Conservation (phyloP, 2,113 vertebrate species). For the Oncorhynchus nerka region DNA sequence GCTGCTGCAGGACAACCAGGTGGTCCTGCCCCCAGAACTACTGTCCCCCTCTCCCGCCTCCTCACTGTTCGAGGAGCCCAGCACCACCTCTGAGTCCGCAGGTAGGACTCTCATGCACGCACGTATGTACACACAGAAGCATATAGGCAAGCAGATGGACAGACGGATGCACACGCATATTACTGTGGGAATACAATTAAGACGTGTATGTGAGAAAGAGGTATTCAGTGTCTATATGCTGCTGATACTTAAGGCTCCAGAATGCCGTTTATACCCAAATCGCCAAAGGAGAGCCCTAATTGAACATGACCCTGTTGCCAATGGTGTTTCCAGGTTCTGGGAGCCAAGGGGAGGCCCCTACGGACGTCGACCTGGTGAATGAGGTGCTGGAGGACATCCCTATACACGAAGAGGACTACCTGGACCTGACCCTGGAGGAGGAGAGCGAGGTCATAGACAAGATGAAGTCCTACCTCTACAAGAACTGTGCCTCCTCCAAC, state of each 20-base stretch:
- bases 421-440: conserved; percentile 93
- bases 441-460: conserved; percentile 82
- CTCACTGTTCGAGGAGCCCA: conserved; percentile 76
- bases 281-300: background rate
- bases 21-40: conserved; percentile 73
- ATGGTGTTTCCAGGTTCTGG: conserved; percentile 66
- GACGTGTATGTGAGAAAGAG: background rate
- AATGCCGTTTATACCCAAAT: too few species aligned
- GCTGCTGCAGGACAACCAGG: conserved; percentile 81
- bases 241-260: too few species aligned
- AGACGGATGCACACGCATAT: conserved; percentile 48
- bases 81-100: conserved; percentile 74
- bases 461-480: conserved; percentile 75
- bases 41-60: conserved; percentile 57
- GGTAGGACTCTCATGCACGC: conserved; percentile 21
- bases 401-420: conserved; percentile 92
- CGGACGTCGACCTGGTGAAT: conserved; percentile 84
- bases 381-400: conserved; percentile 92
- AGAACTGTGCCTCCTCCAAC: conserved; percentile 17
- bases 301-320: too few species aligned
- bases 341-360: conserved; percentile 72
- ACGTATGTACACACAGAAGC: background rate
- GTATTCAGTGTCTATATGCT: conserved; percentile 7
- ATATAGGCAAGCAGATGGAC: too few species aligned
- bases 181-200: background rate